Conservation (phyloP, 1,140 invertebrate genomes). For the Scaptomyza hsui region DNA sequence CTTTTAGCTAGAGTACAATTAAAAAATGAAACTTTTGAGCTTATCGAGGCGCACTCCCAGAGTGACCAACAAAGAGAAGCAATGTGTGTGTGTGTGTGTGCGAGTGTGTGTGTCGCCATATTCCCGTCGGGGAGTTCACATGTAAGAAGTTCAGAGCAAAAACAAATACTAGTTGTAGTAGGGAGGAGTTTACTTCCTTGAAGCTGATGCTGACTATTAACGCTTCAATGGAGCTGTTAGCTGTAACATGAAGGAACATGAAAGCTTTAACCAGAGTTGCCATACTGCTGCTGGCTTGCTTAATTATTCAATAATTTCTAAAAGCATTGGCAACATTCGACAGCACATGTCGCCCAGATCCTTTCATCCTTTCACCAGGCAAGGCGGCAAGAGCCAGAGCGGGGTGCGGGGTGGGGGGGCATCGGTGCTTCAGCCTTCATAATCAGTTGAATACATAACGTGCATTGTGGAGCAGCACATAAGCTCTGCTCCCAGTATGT, state of each 20-base stretch:
- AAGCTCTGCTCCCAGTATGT: constrained; percentile 12
- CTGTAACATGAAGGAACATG: neutral
- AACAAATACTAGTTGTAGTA: constrained; percentile 57
- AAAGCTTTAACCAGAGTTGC: neutral
- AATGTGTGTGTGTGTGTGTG: constrained; percentile 7
- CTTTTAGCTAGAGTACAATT: neutral
- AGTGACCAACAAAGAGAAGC: neutral
- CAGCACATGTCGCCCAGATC: constrained; percentile 40
- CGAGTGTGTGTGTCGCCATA: constrained; percentile 28
- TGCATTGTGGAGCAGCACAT: constrained; percentile 11
- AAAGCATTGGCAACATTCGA: constrained; percentile 76
- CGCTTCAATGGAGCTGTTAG: constrained; percentile 26
- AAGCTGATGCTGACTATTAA: constrained; percentile 45
- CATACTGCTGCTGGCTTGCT: constrained; percentile 41
- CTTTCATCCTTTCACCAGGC: constrained; percentile 73
- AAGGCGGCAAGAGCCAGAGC: constrained; percentile 24
- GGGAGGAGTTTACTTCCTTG: neutral
- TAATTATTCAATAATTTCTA: constrained; percentile 83
- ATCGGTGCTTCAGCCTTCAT: constrained; percentile 29
- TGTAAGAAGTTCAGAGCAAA: constrained; percentile 79
- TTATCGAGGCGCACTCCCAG: constrained; percentile 54
- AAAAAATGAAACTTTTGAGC: constrained; percentile 62
- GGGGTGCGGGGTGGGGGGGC: too few relatives aligned
- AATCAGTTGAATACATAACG: constrained; percentile 74
- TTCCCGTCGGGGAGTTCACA: constrained; percentile 68